These are phyloP conservation scores for Anolis carolinensis DNA, from an alignment of 2,113 vertebrate genomes.

Conservation along the genomic window DNA sequence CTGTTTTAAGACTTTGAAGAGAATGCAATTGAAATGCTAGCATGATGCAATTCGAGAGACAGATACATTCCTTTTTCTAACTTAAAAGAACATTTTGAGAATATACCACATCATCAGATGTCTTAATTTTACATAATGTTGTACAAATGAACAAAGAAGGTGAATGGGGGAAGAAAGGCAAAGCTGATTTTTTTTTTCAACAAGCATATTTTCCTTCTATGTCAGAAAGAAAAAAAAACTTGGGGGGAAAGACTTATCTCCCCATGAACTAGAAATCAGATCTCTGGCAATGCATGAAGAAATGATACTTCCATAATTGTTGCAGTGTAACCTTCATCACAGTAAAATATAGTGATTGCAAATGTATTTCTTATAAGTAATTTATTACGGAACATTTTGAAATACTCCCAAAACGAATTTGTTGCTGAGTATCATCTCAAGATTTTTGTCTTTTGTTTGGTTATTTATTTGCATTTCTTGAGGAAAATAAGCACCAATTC, in stretches of 20 bases:
- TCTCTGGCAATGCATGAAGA: background rate
- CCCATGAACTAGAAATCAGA: slow-evolving; percentile 14
- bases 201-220: no score
- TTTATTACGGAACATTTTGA: no score
- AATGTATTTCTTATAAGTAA: background rate
- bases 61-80: background rate
- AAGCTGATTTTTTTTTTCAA: no score
- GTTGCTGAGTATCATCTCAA: no score
- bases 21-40: slow-evolving; percentile 70
- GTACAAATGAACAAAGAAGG: slow-evolving; percentile 25
- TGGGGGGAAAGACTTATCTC: background rate
- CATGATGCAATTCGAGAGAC: slow-evolving; percentile 37
- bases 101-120: slow-evolving; percentile 18
- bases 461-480: no score
- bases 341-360: background rate
- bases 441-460: no score
- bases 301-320: background rate
- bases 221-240: background rate
- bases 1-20: slow-evolving; percentile 80
- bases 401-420: no score
- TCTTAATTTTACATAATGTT: slow-evolving; percentile 11
- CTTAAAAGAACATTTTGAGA: slow-evolving; percentile 48
- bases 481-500: no score
- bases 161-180: slow-evolving; percentile 24
- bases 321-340: background rate